Conservation (phyloP, 1,140 invertebrate species). For the Goniozus legneri region DNA sequence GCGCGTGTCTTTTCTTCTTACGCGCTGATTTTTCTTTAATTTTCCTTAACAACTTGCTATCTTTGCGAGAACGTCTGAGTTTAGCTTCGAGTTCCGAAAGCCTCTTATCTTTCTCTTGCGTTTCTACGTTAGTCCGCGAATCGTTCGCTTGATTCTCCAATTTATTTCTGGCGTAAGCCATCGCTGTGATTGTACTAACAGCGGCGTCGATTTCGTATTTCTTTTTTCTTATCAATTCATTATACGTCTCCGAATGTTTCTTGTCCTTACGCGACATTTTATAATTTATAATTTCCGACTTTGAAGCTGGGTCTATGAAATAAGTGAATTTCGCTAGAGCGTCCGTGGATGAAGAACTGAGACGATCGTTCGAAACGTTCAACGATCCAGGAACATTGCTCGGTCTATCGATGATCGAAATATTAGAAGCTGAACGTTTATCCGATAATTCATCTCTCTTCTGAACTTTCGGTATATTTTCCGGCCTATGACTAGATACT, state of each 20-base stretch:
- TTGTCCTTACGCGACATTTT: conserved; percentile 49
- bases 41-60: conserved; percentile 18
- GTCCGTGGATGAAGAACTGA: no score
- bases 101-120: conserved; percentile 4
- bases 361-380: no score
- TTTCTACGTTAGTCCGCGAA: conserved; percentile 3
- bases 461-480: not conserved
- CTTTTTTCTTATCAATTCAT: conserved; percentile 34
- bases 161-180: no score
- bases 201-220: conserved; percentile 20
- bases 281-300: conserved; percentile 33
- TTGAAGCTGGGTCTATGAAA: conserved; percentile 36
- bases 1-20: conserved; percentile 21
- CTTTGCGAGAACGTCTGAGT: not conserved
- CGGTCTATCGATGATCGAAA: no score
- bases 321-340: conserved; percentile 42
- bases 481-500: no score
- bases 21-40: conserved; percentile 18
- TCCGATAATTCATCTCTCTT: no score
- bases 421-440: no score
- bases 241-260: conserved; percentile 46
- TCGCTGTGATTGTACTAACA: conserved; percentile 14
- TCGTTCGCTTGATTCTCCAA: not conserved
- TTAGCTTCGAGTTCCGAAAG: conserved; percentile 1
- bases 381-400: no score